Evolutionary conservation across 2,888 invertebrate species (phyloP).

Genomic region (Omphaloscelis lunosa): DNA sequence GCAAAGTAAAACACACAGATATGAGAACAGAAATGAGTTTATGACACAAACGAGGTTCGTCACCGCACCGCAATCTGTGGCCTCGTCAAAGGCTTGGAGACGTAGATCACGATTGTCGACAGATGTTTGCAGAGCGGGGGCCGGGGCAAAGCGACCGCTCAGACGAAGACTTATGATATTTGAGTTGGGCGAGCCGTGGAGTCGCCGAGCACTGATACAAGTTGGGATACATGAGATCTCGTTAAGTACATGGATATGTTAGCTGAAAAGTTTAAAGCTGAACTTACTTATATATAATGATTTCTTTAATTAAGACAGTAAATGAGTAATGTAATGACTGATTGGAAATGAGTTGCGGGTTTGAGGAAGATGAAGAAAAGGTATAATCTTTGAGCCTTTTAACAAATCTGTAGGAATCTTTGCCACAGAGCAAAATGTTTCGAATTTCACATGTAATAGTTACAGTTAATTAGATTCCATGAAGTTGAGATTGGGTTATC

Average conservation of each 20-base stretch:
- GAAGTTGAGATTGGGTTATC: conserved; percentile 11
- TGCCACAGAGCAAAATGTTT: background rate
- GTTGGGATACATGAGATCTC: conserved; percentile 12
- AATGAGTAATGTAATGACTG: background rate
- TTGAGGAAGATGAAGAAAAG: background rate
- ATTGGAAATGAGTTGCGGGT: background rate
- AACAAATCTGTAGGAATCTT: background rate
- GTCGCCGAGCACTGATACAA: conserved; percentile 48
- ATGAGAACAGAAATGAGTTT: conserved; percentile 71
- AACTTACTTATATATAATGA: background rate
- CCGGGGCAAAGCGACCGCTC: conserved; percentile 71
- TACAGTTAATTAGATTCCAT: conserved; percentile 15
- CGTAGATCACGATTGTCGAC: conserved; percentile 77
- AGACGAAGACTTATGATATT: conserved; percentile 82
- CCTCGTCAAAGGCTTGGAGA: conserved; percentile 72
- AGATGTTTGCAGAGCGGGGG: conserved; percentile 75
- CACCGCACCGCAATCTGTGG: conserved; percentile 72
- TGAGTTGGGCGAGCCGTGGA: conserved; percentile 71
- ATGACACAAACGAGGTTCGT: conserved; percentile 74
- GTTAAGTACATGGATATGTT: conserved; percentile 9
- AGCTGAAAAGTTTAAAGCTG: background rate
- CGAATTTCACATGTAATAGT: background rate
- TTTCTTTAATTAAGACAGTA: background rate
- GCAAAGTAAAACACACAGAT: conserved; percentile 58
- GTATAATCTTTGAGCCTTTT: too few relatives aligned